Conservation (phyloP, 2,797 vertebrate genomes). For the Micrastur ruficollis region DNA sequence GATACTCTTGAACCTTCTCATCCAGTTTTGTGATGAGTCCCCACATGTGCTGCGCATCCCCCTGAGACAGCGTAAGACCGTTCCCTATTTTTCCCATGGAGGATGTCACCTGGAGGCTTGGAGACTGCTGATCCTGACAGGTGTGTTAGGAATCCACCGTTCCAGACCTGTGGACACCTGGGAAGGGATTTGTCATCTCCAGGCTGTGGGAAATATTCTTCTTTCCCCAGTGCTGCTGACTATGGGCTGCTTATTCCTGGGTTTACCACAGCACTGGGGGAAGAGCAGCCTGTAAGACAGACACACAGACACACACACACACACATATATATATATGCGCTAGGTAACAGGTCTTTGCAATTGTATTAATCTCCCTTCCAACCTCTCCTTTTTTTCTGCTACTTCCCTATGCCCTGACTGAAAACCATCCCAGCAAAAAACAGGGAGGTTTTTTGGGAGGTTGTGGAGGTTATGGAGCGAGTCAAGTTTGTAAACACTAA, state of each 20-base stretch:
- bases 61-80: accelerated
- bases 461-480: not conserved
- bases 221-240: not conserved
- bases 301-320: no score
- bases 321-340: no score
- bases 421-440: not conserved
- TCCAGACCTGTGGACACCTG: not conserved
- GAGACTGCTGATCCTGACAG: not conserved
- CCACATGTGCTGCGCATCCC: accelerated
- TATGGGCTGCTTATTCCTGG: not conserved
- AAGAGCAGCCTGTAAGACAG: not conserved
- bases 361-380: not conserved
- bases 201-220: not conserved
- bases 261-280: not conserved
- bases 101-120: no score
- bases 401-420: not conserved
- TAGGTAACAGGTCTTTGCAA: not conserved
- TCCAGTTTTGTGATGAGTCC: not conserved
- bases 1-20: accelerated
- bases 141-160: not conserved
- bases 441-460: no score
- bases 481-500: not conserved
- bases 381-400: not conserved
- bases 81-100: not conserved
- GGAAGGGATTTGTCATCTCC: not conserved